Evolutionary conservation across 1,140 invertebrate species (phyloP), one percentile per base, ranked within the genome.

Genomic region (Chionoecetes opilio): DNA sequence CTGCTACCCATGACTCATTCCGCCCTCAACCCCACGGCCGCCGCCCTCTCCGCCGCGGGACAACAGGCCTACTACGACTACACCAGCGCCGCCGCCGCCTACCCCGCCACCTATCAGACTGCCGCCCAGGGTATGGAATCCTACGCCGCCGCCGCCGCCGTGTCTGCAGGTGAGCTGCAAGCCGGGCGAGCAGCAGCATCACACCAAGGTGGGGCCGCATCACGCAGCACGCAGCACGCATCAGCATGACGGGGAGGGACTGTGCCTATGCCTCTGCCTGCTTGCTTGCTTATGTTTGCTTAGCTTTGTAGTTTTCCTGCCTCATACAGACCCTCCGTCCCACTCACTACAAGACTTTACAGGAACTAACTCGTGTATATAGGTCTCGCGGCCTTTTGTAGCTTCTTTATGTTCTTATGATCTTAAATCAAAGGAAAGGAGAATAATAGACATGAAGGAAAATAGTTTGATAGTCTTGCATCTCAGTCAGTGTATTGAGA

Each of bases 11-110:
- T 94, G 26, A 32, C 87, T 3, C 93, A 82, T 63, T 37, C 86
- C 3, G 87, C 46, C 26, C 31, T 94, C 63, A 94, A 94, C 87
- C 92, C 37, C n/a, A 37, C 87, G 29, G 93, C 93, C 38, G 93
- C 93, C 34, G 93, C 93, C 2, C 75, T 94, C 26, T 32, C 86
- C 31, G 87, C 93, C 82, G 93, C 93, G 8, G 37, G 46, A 37
- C 93, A 94, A 26, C 87, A 90, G 63, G 93, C 93, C 53, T 94
- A 94, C 34, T 90, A 90, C 84, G 93, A 94, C 32, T 94, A 94
- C 63, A 82, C 93, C 9, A 90, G 46, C 26, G 88, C 93, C 35
- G 93, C 93, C 31, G 87, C 88, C 31, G 82, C 92, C 21, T 93
- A 93, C 92, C 92, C 92, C 32, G 93, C 41, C 31, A 14, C 84